phyloP scores from a whole-genome alignment of 2,888 invertebrate species.

The Leucophenga maculata region DNA sequence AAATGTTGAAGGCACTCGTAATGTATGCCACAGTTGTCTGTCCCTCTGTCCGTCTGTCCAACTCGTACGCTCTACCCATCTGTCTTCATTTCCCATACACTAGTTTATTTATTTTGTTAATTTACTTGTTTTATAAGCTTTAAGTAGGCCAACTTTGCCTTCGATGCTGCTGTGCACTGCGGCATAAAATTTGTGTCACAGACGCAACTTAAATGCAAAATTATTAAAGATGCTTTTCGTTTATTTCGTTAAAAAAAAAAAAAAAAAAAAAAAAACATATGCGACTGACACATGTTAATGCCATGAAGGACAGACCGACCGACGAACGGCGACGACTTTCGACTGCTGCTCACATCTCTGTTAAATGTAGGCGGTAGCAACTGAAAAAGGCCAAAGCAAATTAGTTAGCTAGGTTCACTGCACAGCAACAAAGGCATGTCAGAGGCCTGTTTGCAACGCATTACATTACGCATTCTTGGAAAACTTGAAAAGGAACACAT shows the following conservation, averaged over 20 bases:
- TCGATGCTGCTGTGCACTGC: constrained; percentile 6
- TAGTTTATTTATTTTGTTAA: background rate
- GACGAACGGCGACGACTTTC: too few relatives aligned
- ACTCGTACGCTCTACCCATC: too few relatives aligned
- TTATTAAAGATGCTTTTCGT: background rate
- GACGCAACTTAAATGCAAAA: too few relatives aligned
- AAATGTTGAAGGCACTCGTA: constrained; percentile 11
- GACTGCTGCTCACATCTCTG: background rate
- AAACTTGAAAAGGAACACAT: constrained; percentile 54
- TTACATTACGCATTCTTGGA: constrained; percentile 24
- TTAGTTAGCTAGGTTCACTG: constrained; percentile 18
- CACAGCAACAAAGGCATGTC: constrained; percentile 23
- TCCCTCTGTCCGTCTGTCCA: background rate
- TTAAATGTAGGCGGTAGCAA: constrained; percentile 32
- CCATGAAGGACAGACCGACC: background rate
- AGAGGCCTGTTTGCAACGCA: background rate
- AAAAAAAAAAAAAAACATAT: constrained; percentile 55
- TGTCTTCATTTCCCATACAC: background rate
- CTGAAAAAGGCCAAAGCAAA: constrained; percentile 42
- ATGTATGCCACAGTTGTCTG: constrained; percentile 12
- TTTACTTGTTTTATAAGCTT: constrained; percentile 2
- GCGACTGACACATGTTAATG: constrained; percentile 57
- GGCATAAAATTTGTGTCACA: constrained; percentile 5
- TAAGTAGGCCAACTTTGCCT: constrained; percentile 12
- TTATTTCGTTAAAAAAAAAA: background rate